Conservation (phyloP, 1,140 invertebrate genomes). For the Heliconius melpomene region DNA sequence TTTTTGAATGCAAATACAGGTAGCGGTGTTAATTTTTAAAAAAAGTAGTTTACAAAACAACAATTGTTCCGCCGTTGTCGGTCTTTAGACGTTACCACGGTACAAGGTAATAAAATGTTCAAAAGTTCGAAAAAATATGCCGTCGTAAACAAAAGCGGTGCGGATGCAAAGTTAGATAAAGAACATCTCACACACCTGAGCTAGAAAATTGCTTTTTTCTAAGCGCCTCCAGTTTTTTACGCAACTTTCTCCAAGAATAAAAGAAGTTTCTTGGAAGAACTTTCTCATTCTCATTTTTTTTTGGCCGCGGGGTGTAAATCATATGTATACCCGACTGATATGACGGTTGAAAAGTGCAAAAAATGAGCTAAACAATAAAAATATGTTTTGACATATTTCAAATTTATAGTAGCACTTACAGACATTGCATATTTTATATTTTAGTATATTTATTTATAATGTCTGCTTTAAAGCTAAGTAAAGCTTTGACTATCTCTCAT, state of each 20-base stretch:
- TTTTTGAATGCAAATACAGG: slow-evolving; percentile 60
- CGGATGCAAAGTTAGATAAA: slow-evolving; percentile 81
- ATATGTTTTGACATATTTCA: slow-evolving; percentile 58
- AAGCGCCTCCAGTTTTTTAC: slow-evolving; percentile 79
- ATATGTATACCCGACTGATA: slow-evolving; percentile 59
- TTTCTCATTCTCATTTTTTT: slow-evolving; percentile 69
- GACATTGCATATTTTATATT: neutral
- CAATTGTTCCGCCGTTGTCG: slow-evolving; percentile 62
- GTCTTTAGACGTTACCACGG: slow-evolving; percentile 62
- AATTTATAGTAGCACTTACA: neutral
- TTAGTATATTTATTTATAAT: neutral
- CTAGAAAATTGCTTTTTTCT: slow-evolving; percentile 81
- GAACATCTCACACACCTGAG: slow-evolving; percentile 81
- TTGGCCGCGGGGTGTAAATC: slow-evolving; percentile 65
- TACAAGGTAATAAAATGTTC: slow-evolving; percentile 79
- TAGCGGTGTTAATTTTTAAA: slow-evolving; percentile 62
- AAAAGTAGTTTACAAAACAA: slow-evolving; percentile 70
- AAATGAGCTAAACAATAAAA: slow-evolving; percentile 66
- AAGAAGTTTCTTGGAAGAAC: slow-evolving; percentile 78
- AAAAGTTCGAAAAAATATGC: slow-evolving; percentile 79
- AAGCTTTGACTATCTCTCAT: slow-evolving; percentile 22
- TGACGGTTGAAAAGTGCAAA: slow-evolving; percentile 61
- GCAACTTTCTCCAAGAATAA: slow-evolving; percentile 79
- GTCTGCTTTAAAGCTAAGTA: slow-evolving; percentile 7
- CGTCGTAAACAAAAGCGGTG: slow-evolving; percentile 77